Percentiles rank a stretch among this genome's conserved stretches.
These are phyloP conservation scores for Pteropus alecto DNA, from an alignment of 2,113 vertebrate species.

Conservation along the genomic window DNA sequence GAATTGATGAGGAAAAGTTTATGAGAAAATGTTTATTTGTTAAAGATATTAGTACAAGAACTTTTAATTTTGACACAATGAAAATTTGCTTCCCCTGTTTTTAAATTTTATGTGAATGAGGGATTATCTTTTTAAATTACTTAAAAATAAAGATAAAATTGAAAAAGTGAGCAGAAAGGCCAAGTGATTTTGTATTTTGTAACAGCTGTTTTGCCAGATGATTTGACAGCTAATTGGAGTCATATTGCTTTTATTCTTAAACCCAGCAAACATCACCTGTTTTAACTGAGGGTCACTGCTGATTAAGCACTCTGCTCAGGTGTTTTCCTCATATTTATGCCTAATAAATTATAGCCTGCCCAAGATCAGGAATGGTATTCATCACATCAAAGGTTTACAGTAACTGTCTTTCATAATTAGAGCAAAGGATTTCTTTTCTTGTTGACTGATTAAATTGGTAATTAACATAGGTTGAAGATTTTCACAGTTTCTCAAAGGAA, in stretches of 20 bases:
- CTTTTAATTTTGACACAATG: not conserved
- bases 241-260: not conserved
- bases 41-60: not conserved
- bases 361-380: constrained; percentile 39
- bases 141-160: constrained; percentile 18
- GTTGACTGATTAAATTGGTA: constrained; percentile 61
- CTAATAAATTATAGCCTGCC: constrained; percentile 59
- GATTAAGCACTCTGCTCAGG: not conserved
- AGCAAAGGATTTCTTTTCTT: constrained; percentile 38
- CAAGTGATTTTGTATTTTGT: not conserved
- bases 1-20: not conserved
- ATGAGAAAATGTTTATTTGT: not conserved
- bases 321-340: not conserved
- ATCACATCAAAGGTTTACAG: constrained; percentile 20
- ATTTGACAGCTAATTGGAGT: constrained; percentile 57
- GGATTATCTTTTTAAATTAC: not conserved
- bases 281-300: constrained; percentile 54
- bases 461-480: constrained; percentile 56
- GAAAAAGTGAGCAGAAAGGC: not conserved
- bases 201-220: constrained; percentile 48
- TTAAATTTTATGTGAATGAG: not conserved
- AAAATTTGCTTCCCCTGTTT: not conserved
- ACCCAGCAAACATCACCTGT: constrained; percentile 38
- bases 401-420: constrained; percentile 56
- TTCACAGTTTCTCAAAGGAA: constrained; percentile 29